Conservation (phyloP, 2,888 invertebrate genomes). For the Teinopalpus imperialis region DNA sequence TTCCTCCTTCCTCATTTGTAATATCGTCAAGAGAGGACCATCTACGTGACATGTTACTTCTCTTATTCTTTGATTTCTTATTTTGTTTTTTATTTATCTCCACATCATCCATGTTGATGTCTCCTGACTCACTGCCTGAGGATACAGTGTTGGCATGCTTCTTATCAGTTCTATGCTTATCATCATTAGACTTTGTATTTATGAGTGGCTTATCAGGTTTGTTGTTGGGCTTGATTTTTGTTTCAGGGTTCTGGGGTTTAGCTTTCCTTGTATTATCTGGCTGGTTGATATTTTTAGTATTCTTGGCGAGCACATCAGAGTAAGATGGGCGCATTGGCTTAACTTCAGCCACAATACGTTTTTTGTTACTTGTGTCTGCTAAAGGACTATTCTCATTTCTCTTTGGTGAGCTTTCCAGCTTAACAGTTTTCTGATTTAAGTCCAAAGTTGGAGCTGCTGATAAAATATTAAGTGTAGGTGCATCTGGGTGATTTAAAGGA, state of each 20-base stretch:
- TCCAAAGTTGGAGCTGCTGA: conserved; percentile 53
- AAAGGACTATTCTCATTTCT: conserved; percentile 69
- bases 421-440: conserved; percentile 45
- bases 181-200: conserved; percentile 56
- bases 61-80: conserved; percentile 70
- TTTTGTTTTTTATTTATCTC: conserved; percentile 63
- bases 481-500: conserved; percentile 75
- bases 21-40: conserved; percentile 84
- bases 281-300: conserved; percentile 73
- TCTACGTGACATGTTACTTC: conserved; percentile 71
- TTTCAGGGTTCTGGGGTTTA: conserved; percentile 65
- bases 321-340: conserved; percentile 94
- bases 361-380: conserved; percentile 82
- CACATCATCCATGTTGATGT: conserved; percentile 65
- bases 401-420: conserved; percentile 63
- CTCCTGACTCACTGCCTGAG: conserved; percentile 77
- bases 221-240: conserved; percentile 60
- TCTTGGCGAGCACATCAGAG: conserved; percentile 91
- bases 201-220: conserved; percentile 62
- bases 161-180: conserved; percentile 63
- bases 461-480: conserved; percentile 56
- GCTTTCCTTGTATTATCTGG: conserved; percentile 73
- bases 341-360: conserved; percentile 91
- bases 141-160: conserved; percentile 63
- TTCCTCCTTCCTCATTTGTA: conserved; percentile 62